Conservation (phyloP, 2,113 vertebrate genomes). For the Oxyura jamaicensis region DNA sequence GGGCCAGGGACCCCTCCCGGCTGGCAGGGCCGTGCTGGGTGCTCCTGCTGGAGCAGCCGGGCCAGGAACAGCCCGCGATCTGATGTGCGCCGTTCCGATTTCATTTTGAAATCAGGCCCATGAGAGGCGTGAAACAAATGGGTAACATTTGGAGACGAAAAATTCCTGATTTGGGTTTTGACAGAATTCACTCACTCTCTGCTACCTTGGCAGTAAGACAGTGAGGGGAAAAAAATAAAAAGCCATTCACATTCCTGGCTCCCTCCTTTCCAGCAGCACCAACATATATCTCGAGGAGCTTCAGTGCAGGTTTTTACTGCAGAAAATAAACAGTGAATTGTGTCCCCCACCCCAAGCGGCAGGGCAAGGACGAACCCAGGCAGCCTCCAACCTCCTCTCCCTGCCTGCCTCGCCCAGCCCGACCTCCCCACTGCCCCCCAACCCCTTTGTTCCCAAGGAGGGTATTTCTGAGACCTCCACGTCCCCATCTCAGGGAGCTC, state of each 20-base stretch:
- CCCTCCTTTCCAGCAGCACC: slow-evolving; percentile 3
- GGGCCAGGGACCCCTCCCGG: not conserved
- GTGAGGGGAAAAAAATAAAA: not conserved
- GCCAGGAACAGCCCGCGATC: slow-evolving; percentile 12
- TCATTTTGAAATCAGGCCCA: not conserved
- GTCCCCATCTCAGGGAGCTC: not conserved
- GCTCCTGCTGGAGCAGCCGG: not conserved
- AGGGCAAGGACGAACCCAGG: not conserved
- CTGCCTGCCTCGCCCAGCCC: not conserved
- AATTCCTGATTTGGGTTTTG: not conserved
- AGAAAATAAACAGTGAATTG: slow-evolving; percentile 24
- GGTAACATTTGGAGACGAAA: not conserved
- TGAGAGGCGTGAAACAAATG: slow-evolving; percentile 6
- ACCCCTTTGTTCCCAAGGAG: not conserved
- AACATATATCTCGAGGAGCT: not conserved
- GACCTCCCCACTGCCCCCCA: not conserved
- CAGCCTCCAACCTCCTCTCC: not conserved
- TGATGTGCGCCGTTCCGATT: not conserved
- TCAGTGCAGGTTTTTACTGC: slow-evolving; percentile 10
- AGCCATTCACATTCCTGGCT: not conserved
- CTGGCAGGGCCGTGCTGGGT: not conserved
- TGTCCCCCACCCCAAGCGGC: not conserved
- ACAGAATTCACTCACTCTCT: not conserved
- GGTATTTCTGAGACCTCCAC: not conserved
- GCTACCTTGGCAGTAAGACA: slow-evolving; percentile 25